Evolutionary conservation across 2,113 vertebrate genomes (phyloP).

Genomic region (Gadus macrocephalus): DNA sequence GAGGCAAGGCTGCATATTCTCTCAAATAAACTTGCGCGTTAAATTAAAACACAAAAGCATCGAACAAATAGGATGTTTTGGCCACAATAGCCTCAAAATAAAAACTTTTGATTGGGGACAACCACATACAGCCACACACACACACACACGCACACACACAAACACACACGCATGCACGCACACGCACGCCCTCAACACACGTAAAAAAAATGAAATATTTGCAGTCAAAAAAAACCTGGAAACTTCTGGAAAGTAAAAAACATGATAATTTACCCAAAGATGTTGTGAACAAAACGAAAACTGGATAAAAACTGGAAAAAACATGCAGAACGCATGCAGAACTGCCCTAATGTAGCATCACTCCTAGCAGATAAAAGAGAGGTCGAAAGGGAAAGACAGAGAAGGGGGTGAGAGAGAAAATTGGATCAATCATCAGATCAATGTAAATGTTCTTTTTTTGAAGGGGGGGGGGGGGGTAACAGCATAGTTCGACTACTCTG

Average conservation of each 20-base stretch:
- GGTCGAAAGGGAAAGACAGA: conserved; percentile 17
- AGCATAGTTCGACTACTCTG: conserved; percentile 14
- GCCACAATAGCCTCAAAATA: conserved; percentile 48
- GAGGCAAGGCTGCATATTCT: conserved; percentile 21
- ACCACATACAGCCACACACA: conserved; percentile 14
- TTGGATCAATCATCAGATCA: conserved; percentile 26
- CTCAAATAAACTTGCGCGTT: conserved; percentile 41
- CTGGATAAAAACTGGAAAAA: conserved; percentile 29
- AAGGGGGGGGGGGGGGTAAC: conserved; percentile 26
- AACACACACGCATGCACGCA: conserved; percentile 36
- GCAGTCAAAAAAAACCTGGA: conserved; percentile 57
- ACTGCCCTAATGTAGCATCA: conserved; percentile 72
- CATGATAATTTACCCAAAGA: conserved; percentile 50
- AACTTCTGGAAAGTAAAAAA: conserved; percentile 48
- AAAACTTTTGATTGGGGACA: conserved; percentile 47
- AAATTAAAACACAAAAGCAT: conserved; percentile 36
- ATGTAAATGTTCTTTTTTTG: conserved; percentile 30
- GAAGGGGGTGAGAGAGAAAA: conserved; percentile 38
- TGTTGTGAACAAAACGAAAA: conserved; percentile 50
- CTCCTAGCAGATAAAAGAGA: conserved; percentile 65
- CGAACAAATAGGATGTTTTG: conserved; percentile 49
- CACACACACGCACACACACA: neutral
- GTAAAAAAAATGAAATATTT: conserved; percentile 32
- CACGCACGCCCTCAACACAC: conserved; percentile 26
- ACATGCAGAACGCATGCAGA: conserved; percentile 63